Conservation (phyloP, 2,113 vertebrate genomes). For the Chloropsis cyanopogon region DNA sequence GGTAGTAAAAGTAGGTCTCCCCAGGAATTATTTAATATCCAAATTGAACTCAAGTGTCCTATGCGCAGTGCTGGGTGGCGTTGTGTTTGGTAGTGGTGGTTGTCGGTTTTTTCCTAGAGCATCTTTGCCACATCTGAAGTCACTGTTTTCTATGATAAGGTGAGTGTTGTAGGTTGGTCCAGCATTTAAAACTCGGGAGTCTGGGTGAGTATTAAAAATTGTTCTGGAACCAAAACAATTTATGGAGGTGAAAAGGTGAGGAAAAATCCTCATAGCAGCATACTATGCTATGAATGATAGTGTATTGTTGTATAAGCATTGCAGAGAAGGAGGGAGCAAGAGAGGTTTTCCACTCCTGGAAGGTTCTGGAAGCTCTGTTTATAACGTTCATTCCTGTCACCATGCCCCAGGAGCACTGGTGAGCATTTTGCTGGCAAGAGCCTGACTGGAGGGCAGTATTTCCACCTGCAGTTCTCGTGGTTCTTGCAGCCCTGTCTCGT, state of each 20-base stretch:
- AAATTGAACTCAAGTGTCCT: not conserved
- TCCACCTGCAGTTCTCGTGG: accelerated
- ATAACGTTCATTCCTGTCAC: not conserved
- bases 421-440: not conserved
- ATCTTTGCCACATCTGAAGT: not conserved
- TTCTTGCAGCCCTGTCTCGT: not conserved
- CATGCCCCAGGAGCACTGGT: not conserved
- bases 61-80: not conserved
- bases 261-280: not conserved
- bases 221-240: not conserved
- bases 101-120: not conserved
- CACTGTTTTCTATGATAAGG: not conserved
- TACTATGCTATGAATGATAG: not conserved
- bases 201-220: not conserved
- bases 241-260: not conserved
- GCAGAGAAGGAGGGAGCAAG: not conserved
- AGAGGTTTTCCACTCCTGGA: not conserved
- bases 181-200: not conserved
- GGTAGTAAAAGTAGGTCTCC: not conserved
- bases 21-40: not conserved
- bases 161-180: not conserved
- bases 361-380: not conserved
- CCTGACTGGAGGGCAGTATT: not conserved
- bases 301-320: not conserved
- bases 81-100: not conserved